These are phyloP conservation scores for Mactromeris polynyma DNA, from an alignment of 2,888 invertebrate genomes.

Conservation along the genomic window DNA sequence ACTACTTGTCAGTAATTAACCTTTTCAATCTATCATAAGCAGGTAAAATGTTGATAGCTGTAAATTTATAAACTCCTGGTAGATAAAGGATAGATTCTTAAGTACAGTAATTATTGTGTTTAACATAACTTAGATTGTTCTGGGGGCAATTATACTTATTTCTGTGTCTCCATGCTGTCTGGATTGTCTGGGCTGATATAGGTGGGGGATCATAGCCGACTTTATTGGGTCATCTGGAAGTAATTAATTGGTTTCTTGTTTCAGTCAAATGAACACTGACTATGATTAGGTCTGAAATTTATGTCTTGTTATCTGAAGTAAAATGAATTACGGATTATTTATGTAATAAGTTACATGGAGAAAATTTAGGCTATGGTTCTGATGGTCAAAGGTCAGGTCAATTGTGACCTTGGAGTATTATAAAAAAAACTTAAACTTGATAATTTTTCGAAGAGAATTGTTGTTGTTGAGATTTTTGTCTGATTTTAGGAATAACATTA, in stretches of 20 bases:
- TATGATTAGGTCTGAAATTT: background rate
- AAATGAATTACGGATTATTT: background rate
- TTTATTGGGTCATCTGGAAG: conserved; percentile 12
- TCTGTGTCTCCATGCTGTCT: conserved; percentile 35
- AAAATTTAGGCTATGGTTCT: background rate
- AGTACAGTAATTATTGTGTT: conserved; percentile 44
- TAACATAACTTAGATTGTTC: conserved; percentile 44
- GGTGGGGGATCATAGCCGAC: conserved; percentile 11
- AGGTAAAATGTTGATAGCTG: conserved; percentile 28
- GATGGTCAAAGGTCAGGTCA: background rate
- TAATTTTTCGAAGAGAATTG: too few species aligned
- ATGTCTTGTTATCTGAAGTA: background rate
- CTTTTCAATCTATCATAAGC: conserved; percentile 29
- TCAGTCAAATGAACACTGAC: conserved; percentile 9
- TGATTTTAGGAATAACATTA: too few species aligned
- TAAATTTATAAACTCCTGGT: conserved; percentile 28
- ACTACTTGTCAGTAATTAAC: conserved; percentile 14
- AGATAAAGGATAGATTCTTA: conserved; percentile 30
- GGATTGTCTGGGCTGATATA: background rate
- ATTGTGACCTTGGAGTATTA: background rate
- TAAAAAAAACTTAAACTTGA: too few species aligned
- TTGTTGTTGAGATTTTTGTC: too few species aligned
- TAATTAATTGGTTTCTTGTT: conserved; percentile 10
- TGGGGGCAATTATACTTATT: conserved; percentile 42
- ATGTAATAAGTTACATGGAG: background rate